Conservation (phyloP, 2,888 invertebrate species). For the Labia minor region DNA sequence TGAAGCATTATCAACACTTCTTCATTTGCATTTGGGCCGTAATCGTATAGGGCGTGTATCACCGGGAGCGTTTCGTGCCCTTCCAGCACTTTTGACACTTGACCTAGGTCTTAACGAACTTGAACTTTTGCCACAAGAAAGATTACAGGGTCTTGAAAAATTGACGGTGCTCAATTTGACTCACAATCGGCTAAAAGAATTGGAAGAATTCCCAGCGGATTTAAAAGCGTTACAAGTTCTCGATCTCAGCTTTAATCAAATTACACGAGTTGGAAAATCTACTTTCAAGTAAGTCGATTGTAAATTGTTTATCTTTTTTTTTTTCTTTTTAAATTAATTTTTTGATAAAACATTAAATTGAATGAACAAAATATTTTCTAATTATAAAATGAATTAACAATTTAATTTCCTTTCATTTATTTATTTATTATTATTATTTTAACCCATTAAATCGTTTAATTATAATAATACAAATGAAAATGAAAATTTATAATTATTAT, state of each 20-base stretch:
- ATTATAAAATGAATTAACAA: background rate
- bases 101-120: conserved; percentile 75
- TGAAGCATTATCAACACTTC: conserved; percentile 66
- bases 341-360: background rate
- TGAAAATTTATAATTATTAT: too few species aligned
- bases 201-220: conserved; percentile 71
- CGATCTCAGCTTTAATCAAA: conserved; percentile 73
- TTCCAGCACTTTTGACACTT: conserved; percentile 62
- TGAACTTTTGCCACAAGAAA: conserved; percentile 70
- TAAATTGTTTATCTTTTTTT: background rate
- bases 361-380: background rate
- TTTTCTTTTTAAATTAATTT: background rate
- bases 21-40: conserved; percentile 59
- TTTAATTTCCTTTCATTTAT: too few species aligned
- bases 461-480: too few species aligned
- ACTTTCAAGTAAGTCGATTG: conserved; percentile 43
- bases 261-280: conserved; percentile 61
- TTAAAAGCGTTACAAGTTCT: conserved; percentile 65
- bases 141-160: conserved; percentile 65
- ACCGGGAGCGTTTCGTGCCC: conserved; percentile 70
- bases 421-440: too few species aligned
- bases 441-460: too few species aligned
- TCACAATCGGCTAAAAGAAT: conserved; percentile 66
- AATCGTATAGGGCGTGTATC: conserved; percentile 70
- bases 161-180: conserved; percentile 69